Base-by-base conservation (phyloP, 37 sponge, comb jelly and placozoan species). In the Aphrocallistes beatrix region DNA sequence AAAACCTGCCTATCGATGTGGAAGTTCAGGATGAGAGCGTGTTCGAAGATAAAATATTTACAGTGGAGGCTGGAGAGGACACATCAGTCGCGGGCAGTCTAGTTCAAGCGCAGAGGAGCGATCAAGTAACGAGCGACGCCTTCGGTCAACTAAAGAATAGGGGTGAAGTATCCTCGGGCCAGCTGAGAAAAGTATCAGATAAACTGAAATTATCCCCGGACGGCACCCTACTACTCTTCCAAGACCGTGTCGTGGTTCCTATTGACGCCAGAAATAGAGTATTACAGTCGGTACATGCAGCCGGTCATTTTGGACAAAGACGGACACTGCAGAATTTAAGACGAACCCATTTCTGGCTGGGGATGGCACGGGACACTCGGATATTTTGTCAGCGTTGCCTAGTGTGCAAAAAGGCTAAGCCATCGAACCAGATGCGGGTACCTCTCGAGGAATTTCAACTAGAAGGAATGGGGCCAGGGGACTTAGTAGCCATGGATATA, bases 321-420 rank as follows among this genome's bases (percentile, higher is more conserved):
- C 10, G 75, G 34, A 60, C 34, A 13, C 75, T 60, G n/a, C 75
- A 60, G 75, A 60, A 28, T 32, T 13, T 60, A 13, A 60, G 75
- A 28, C 75, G 75, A 25, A 60, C 28, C 21, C 8, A 60, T 60
- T 60, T 60, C n/a, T 60, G 75, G 75, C 34, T 60, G 75, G 75
- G 75, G 34, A 60, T 60, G 75, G 75, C 75, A 30, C 6, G 34
- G 75, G 75, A 60, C 75, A 30, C 75, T 19, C 34, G 75, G 32
- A 60, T 30, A 19, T 60, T 60, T 13, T 60, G 75, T 60, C 75
- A 60, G 75, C 28, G 75, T 60, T 60, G 75, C 21, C 75, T 60
- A 6, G 75, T 60, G 75, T 60, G 75, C n/a, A 3, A 60, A 32
- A 60, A 60, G 34, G 75, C 75, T 60, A 60, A 60, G 21, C 75